Base-by-base conservation (phyloP, 2,888 invertebrate species). In the Pollenia labialis region DNA sequence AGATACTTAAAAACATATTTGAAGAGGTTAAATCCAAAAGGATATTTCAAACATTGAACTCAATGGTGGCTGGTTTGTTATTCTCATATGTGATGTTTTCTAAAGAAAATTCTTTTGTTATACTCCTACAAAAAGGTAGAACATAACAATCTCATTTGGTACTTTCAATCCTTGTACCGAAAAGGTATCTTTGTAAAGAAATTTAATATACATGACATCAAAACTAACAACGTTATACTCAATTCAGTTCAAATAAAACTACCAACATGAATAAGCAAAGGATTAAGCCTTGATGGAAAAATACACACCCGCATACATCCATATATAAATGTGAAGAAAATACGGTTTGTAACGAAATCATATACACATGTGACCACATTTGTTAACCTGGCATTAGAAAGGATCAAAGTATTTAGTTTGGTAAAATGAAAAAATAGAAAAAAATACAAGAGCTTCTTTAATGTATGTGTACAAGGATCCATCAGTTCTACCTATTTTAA, bases 211-310 rank as follows among this genome's bases (percentile, higher is more conserved):
- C n/a, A 42, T 44, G 68, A 7, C 23, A 71, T 50, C 42, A 52
- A 71, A 32, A 40, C n/a, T 23, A 62, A 46, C 60, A 80, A 62
- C 44, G 14, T 71, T 52, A 62, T 52, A 80, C 71, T 71, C 60
- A 80, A 71, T 80, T 71, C 62, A 9, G 23, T 71, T 12, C 52
- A 44, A 71, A 71, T 80, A 62, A 69, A 50, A 32, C 60, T 60
- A 50, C 23, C 18, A 42, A 60, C 42, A 79, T 23, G 42, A 64
- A 16, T 64, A 46, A 32, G 66, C 32, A n/a, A 54, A 46, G 12
- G 10, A 66, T 62, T 40, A 50, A 46, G 44, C 0, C 42, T 3
- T 76, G n/a, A 68, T 32, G 14, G 3, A 50, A 32, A 68, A 18
- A 46, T 10, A 58, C 10, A 18, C 58, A 56, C 9, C 4, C 6